phyloP scores from a whole-genome alignment of 2,888 invertebrate species.

The Agrochola circellaris region DNA sequence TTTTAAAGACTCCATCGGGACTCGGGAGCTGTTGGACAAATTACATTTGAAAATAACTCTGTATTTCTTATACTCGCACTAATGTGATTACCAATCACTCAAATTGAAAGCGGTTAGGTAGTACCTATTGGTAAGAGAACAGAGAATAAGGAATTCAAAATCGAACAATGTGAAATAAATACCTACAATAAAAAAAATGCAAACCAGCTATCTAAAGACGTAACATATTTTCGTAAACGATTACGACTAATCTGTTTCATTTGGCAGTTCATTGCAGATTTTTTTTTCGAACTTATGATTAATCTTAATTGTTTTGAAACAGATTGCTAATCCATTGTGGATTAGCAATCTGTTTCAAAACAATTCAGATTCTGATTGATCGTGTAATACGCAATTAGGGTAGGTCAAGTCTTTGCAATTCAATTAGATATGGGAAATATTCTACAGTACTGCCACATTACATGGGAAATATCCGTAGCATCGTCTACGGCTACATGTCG shows the following conservation, averaged over 20 bases:
- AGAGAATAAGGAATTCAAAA: not conserved
- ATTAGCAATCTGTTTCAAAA: too few relatives aligned
- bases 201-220: too few relatives aligned
- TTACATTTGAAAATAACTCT: conserved; percentile 6
- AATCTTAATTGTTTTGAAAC: too few relatives aligned
- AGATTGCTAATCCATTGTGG: too few relatives aligned
- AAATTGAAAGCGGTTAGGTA: not conserved
- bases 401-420: not conserved
- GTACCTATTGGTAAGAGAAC: not conserved
- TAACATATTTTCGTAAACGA: too few relatives aligned
- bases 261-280: too few relatives aligned
- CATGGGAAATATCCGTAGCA: conserved; percentile 36
- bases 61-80: not conserved
- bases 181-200: conserved; percentile 1
- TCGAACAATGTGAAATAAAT: not conserved
- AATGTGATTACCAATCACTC: not conserved
- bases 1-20: conserved; percentile 48
- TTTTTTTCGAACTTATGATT: too few relatives aligned
- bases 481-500: conserved; percentile 28
- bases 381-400: too few relatives aligned
- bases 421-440: conserved; percentile 10
- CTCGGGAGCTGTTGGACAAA: conserved; percentile 26
- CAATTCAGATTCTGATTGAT: too few relatives aligned
- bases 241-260: too few relatives aligned
- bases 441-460: not conserved